A percentile compares a stretch with the other conserved stretches of the same genome.
phyloP scores from a whole-genome alignment of 2,113 vertebrate species.

The Vulpes ferrilata region DNA sequence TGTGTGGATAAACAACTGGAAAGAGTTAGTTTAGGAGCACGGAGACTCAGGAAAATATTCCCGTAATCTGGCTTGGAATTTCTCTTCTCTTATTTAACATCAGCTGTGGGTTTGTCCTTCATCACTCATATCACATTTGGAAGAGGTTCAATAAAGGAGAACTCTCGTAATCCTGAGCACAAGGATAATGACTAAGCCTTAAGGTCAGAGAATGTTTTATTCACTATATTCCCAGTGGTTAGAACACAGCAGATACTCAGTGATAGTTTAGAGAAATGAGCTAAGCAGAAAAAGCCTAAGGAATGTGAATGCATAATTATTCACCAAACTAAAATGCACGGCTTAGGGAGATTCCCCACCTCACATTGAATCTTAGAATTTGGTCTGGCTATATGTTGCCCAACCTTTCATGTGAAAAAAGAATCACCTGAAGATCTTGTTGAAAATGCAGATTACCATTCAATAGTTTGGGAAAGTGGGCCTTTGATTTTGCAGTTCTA shows the following conservation, averaged over 20 bases:
- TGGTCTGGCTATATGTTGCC: not conserved
- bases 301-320: not conserved
- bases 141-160: not conserved
- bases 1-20: not conserved
- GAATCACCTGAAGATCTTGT: not conserved
- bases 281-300: not conserved
- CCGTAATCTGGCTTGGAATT: not conserved
- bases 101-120: not conserved
- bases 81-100: constrained; percentile 27
- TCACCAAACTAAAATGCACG: not conserved
- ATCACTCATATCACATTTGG: not conserved
- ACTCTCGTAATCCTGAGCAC: not conserved
- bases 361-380: not conserved
- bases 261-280: not conserved
- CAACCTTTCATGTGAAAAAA: not conserved
- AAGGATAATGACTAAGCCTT: constrained; percentile 12
- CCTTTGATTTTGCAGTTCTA: not conserved
- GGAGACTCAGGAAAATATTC: not conserved
- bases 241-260: not conserved
- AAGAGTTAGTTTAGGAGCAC: not conserved
- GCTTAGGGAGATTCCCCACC: not conserved
- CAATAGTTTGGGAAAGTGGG: not conserved
- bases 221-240: not conserved
- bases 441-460: constrained; percentile 15
- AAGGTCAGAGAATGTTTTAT: not conserved